Base-by-base conservation (phyloP, 2,888 invertebrate species). In the Apamea epomidion region DNA sequence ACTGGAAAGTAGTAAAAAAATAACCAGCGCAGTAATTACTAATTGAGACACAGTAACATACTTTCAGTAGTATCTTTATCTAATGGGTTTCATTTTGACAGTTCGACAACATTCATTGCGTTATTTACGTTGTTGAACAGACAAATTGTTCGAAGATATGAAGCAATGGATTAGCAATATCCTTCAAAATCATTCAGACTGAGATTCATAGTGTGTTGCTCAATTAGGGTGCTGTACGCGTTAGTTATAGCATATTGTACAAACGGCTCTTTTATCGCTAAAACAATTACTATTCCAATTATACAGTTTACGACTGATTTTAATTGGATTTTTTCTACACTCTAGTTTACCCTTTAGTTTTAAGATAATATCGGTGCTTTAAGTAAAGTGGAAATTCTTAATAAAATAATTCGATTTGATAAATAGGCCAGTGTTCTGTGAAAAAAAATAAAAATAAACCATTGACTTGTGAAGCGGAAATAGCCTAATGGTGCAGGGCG, bases 261-360 rank as follows among this genome's bases (percentile, higher is more conserved):
- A 25, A 74, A 74, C n/a, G 7, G 32, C 14, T n/a, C 18, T 72
- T 25, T 74, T 76, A 74, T 76, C 32, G 45, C 32, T 25, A 25
- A 58, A 74, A 25, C 54, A 45, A 58, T 76, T n/a, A 74, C 29
- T 48, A 74, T 65, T 51, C 48, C 70, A 48, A 64, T 73, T 64
- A 64, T 4, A 18, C 62, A 62, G 18, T 37, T n/a, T 58, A 42
- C 7, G 16, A 45, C 29, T 4, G 32, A 25, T 73, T 58, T 29
- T 76, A 75, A 75, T 76, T 75, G n/a, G 42, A 29, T 25, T 32
- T 73, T 54, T 74, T 42, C 25, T 21, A 58, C 6, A 73, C 25
- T 58, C 6, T 21, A 54, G 14, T 4, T 0, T 42, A 42, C 42
- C 72, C 10, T 29, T 21, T 70, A 70, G 16, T 71, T 58, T 29